Base-by-base conservation (phyloP, 2,113 vertebrate species). In the Plotosus lineatus region DNA sequence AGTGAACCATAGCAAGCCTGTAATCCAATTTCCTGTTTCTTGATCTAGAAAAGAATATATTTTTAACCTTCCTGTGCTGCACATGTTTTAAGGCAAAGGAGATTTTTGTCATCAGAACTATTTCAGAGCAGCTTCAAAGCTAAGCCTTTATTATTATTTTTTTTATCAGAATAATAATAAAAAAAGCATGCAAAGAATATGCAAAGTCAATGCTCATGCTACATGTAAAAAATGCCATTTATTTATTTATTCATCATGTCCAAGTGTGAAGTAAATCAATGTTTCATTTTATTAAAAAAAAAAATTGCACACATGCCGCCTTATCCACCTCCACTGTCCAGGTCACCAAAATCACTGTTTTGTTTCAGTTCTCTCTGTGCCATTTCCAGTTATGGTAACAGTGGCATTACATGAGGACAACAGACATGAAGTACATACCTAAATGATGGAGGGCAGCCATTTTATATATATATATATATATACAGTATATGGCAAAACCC, bases 391-490 rank as follows among this genome's bases (percentile, higher is more conserved):
- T 83, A 73, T 81, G 60, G 78, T 36, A 83, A 75, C 66, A 78
- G 75, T 33, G 80, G 51, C 79, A 69, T 83, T 86, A 84, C 73
- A 77, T 84, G 77, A 78, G 60, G 69, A 78, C 68, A 78, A 81
- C 51, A 83, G 81, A 83, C 85, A 81, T 60, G 69, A 80, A 77
- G 80, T 74, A 21, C 74, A 85, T 66, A 85, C 84, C 78, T 81
- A 65, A 78, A n/a, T 85, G 84, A 87, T 87, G 84, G 77, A 87
- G 82, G 82, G 74, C 74, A 77, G 78, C 84, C 81, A 87, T 85
- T n/a, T n/a, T n/a, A n/a, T n/a, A n/a, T n/a, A n/a, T n/a, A n/a
- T n/a, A n/a, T n/a, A n/a, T n/a, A n/a, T n/a, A n/a, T n/a, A n/a
- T n/a, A n/a, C n/a, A n/a, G n/a, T 87, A 87, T 74, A 80, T 4